These are phyloP conservation scores for Glareola pratincola DNA, from an alignment of 2,113 vertebrate genomes.

Conservation along the genomic window DNA sequence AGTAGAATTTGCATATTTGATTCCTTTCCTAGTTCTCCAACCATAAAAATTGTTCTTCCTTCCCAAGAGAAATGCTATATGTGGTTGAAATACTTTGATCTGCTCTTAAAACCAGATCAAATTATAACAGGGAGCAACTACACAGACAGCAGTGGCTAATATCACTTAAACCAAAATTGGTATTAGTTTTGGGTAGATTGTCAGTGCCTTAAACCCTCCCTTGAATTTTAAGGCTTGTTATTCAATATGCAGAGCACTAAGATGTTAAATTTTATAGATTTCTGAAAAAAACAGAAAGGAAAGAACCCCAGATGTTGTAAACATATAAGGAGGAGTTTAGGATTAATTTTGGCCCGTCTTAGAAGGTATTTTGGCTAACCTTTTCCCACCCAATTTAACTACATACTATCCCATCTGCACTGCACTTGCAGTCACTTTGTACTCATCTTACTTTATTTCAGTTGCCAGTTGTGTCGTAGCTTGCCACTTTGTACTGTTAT, in stretches of 20 bases:
- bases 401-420: neutral
- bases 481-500: neutral
- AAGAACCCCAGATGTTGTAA: neutral
- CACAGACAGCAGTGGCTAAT: neutral
- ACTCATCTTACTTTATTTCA: neutral
- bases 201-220: neutral
- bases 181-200: neutral
- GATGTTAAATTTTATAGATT: neutral
- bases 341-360: neutral
- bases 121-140: neutral
- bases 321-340: neutral
- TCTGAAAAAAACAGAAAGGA: neutral
- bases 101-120: neutral
- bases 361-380: neutral
- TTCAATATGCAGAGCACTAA: neutral
- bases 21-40: neutral
- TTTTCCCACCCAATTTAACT: neutral
- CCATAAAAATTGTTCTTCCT: neutral
- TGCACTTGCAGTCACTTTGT: neutral
- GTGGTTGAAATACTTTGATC: neutral
- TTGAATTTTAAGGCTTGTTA: neutral
- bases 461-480: neutral
- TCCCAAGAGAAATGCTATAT: neutral
- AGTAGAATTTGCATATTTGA: neutral
- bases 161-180: neutral